phyloP scores from a whole-genome alignment of 2,888 invertebrate species.

The Caenorhabditis sinica region DNA sequence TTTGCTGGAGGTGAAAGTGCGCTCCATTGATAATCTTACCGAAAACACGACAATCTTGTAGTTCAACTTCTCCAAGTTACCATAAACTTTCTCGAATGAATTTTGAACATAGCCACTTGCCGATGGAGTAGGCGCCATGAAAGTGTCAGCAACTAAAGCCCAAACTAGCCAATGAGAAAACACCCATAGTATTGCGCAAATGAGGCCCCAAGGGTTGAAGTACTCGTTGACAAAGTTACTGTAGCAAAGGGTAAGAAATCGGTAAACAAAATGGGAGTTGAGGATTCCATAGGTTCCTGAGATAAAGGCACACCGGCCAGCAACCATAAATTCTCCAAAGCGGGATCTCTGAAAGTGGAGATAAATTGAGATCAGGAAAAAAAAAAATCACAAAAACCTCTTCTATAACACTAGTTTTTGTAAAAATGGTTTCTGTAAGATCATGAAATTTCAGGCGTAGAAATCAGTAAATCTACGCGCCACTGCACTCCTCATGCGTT shows the following conservation, averaged over 20 bases:
- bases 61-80: not conserved
- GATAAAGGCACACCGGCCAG: conserved; percentile 23
- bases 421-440: too few species aligned
- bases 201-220: conserved; percentile 23
- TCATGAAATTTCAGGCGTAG: too few species aligned
- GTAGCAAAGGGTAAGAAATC: conserved; percentile 1
- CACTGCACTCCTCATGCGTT: too few species aligned
- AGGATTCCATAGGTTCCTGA: conserved; percentile 39
- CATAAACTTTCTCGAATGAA: conserved; percentile 12
- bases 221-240: conserved; percentile 2
- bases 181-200: not conserved
- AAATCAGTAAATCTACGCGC: too few species aligned
- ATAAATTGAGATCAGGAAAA: not conserved
- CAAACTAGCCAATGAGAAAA: not conserved
- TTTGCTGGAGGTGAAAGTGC: not conserved
- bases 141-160: not conserved
- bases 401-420: too few species aligned
- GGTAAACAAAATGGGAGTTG: conserved; percentile 16
- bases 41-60: conserved; percentile 1
- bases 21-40: not conserved
- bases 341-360: not conserved
- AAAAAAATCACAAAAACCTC: too few species aligned
- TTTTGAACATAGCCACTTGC: not conserved
- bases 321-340: not conserved
- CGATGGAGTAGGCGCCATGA: not conserved